Percentiles rank a stretch among this genome's conserved stretches.
Conservation (phyloP, 30 jellyfish, hydroid and myxozoan species). For the Hydractinia symbiolongicarpus region DNA sequence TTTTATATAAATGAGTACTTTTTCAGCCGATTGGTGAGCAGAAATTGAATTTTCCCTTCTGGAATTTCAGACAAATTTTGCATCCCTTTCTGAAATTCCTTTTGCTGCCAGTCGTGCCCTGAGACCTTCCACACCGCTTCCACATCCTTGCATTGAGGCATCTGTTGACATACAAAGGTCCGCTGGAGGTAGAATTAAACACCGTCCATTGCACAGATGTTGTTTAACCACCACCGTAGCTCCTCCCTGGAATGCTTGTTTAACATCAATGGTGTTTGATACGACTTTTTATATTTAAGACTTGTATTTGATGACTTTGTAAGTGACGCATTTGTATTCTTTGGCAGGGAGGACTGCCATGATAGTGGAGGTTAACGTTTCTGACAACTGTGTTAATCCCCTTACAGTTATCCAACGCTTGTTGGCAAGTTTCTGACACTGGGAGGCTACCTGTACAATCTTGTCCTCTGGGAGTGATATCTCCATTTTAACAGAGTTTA, state of each 20-base stretch:
- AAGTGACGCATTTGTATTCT: neutral
- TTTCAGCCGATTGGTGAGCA: constrained; percentile 5
- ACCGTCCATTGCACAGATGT: neutral
- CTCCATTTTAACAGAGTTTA: neutral
- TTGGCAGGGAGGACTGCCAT: neutral
- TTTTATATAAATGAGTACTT: too few species aligned
- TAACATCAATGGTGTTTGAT: too few species aligned
- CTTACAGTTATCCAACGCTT: neutral
- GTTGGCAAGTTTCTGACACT: neutral
- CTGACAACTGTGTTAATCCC: neutral
- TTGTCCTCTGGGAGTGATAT: neutral
- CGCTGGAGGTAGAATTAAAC: neutral
- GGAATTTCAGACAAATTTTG: neutral
- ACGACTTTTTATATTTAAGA: neutral
- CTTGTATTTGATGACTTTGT: neutral
- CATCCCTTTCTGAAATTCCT: neutral
- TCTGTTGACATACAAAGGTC: too few species aligned
- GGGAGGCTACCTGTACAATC: neutral
- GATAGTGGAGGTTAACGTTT: neutral
- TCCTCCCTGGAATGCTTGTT: too few species aligned
- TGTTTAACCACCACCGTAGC: too few species aligned
- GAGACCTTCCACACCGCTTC: constrained; percentile 4
- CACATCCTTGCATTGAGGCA: too few species aligned
- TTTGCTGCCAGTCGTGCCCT: constrained; percentile 12
- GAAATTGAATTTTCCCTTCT: constrained; percentile 16